These are phyloP conservation scores for Menidia beryllina DNA, from an alignment of 2,113 vertebrate genomes.

Conservation along the genomic window DNA sequence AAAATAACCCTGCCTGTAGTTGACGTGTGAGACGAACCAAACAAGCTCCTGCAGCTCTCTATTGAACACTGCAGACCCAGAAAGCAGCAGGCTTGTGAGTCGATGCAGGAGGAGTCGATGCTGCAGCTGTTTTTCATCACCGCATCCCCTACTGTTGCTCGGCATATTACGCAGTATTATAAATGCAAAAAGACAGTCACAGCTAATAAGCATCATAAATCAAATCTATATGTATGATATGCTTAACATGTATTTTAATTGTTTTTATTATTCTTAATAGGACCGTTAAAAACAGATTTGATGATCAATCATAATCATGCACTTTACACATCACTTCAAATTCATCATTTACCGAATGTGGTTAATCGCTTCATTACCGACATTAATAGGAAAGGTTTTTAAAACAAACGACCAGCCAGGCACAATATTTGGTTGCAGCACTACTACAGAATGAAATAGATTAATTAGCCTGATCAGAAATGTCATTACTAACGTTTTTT, in stretches of 20 bases:
- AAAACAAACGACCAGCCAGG: too few relatives aligned
- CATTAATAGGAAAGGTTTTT: too few relatives aligned
- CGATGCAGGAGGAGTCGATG: slow-evolving; percentile 60
- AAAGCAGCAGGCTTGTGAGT: slow-evolving; percentile 52
- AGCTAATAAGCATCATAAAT: not conserved
- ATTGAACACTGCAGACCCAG: slow-evolving; percentile 42
- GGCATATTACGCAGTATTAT: not conserved
- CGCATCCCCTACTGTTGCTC: slow-evolving; percentile 28
- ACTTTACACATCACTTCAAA: too few relatives aligned
- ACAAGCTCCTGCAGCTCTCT: slow-evolving; percentile 50
- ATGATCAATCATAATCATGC: too few relatives aligned
- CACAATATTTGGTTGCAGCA: too few relatives aligned
- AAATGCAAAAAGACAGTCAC: not conserved
- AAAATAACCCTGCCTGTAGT: slow-evolving; percentile 54
- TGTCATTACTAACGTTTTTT: too few relatives aligned
- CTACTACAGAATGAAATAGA: too few relatives aligned
- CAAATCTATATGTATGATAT: not conserved
- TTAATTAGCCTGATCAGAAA: too few relatives aligned
- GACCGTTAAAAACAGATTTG: too few relatives aligned
- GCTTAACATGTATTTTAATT: not conserved
- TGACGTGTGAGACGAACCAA: slow-evolving; percentile 48
- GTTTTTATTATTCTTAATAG: too few relatives aligned
- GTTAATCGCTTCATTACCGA: too few relatives aligned
- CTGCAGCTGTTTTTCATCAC: slow-evolving; percentile 59
- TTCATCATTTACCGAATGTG: too few relatives aligned